phyloP scores from a whole-genome alignment of 2,797 vertebrate species.

The Meda fulgida region DNA sequence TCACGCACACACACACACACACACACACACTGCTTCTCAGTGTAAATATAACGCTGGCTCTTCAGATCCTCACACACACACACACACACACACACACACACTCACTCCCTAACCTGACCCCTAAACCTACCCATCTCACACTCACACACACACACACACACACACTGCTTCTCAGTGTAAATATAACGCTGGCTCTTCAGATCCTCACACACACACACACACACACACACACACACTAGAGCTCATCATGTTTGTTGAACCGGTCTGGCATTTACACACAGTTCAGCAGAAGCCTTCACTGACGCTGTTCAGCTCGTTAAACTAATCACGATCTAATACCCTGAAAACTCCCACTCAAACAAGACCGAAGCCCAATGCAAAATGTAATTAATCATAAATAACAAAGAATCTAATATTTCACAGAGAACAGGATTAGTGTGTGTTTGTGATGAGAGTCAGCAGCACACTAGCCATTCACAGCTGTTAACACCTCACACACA shows the following conservation, averaged over 20 bases:
- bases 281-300: constrained; percentile 21
- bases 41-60: neutral
- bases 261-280: constrained; percentile 66
- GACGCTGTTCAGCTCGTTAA: constrained; percentile 8
- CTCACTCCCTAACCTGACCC: no score
- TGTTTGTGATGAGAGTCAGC: constrained; percentile 18
- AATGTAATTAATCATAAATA: constrained; percentile 24
- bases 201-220: neutral
- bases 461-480: neutral
- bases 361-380: neutral
- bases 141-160: neutral
- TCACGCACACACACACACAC: neutral
- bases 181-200: neutral
- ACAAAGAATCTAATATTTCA: neutral
- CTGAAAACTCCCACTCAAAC: neutral
- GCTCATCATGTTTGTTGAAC: constrained; percentile 48
- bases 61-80: neutral
- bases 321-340: constrained; percentile 10
- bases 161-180: neutral
- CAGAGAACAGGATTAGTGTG: neutral
- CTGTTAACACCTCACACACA: neutral
- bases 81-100: neutral
- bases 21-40: neutral
- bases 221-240: neutral
- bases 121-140: no score